Evolutionary conservation across 2,888 invertebrate species (phyloP), one percentile per base, ranked within the genome.

Genomic region (Elegia similella): DNA sequence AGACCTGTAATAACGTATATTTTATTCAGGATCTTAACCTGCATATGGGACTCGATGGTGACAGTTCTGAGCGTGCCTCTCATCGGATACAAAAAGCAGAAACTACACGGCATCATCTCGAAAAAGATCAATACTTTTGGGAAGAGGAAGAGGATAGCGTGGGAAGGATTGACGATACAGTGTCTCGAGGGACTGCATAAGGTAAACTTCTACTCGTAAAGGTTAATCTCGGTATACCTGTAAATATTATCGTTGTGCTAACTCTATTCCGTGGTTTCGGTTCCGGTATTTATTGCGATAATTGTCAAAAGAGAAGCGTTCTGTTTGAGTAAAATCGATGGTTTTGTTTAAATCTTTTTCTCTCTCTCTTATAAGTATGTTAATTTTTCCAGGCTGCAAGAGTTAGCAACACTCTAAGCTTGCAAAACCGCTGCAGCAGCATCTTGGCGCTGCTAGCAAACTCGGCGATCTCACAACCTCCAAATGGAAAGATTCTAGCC

Each of bases 41-140:
- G 97, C 70, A 97, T 98, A 73, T 98, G 98, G 98, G 95, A 96
- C 42, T 96, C 97, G 0, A 96, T 98, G 93, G 95, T 98, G 60
- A 95, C 96, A 13, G 97, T 98, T 0, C 86, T 98, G 13, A 96
- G 98, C 48, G 95, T 95, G 0, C 95, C 96, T 0, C 84, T 97
- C 56, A 94, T 94, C 1, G 95, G 88, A 7, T 83, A 82, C 59
- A 80, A 75, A 34, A 88, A 84, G 61, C 84, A 86, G 56, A 90
- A 84, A 73, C 79, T 84, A 1, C 86, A 85, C 32, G 87, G 91
- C 6, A 86, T 95, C 52, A 92, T 95, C 56, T 92, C 94, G 0
- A 91, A 95, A 68, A 91, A 88, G 66, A 90, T 90, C 23, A 86
- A 88, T 57, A 85, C 86, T 0, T 88, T 91, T 38, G 90, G 90